Percentiles rank a stretch among this genome's conserved stretches.
Evolutionary conservation across 2,113 vertebrate genomes (phyloP).

Genomic region (Neolamprologus sp.): DNA sequence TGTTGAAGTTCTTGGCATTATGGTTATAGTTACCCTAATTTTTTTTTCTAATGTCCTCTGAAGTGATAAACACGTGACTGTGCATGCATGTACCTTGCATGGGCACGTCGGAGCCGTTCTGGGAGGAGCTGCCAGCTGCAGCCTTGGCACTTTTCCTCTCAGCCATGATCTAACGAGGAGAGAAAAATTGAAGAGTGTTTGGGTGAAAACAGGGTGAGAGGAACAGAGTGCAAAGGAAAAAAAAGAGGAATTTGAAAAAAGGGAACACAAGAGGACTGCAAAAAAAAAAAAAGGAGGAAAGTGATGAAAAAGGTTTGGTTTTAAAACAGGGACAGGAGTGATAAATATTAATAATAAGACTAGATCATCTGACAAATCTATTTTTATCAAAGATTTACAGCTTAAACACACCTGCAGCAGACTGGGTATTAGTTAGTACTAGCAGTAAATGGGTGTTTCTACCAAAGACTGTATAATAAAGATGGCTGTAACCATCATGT

Average conservation of each 20-base stretch:
- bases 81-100: constrained; percentile 82
- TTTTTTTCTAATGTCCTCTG: background rate
- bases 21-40: background rate
- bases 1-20: background rate
- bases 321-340: background rate
- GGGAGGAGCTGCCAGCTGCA: constrained; percentile 83
- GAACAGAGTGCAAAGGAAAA: background rate
- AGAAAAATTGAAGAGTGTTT: background rate
- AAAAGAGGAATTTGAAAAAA: background rate
- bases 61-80: background rate
- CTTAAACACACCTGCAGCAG: background rate
- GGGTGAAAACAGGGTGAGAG: background rate
- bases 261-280: background rate
- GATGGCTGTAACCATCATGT: background rate
- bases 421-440: background rate
- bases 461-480: background rate
- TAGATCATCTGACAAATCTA: background rate
- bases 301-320: background rate
- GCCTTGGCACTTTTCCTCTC: constrained; percentile 94
- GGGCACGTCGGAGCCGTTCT: constrained; percentile 85
- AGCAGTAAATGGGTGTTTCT: background rate
- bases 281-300: background rate
- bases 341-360: background rate
- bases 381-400: background rate
- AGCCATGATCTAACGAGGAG: constrained; percentile 88